These are phyloP conservation scores for Stichopus horrens DNA, from an alignment of 53 echinoderm and acorn worm species.

Conservation along the genomic window DNA sequence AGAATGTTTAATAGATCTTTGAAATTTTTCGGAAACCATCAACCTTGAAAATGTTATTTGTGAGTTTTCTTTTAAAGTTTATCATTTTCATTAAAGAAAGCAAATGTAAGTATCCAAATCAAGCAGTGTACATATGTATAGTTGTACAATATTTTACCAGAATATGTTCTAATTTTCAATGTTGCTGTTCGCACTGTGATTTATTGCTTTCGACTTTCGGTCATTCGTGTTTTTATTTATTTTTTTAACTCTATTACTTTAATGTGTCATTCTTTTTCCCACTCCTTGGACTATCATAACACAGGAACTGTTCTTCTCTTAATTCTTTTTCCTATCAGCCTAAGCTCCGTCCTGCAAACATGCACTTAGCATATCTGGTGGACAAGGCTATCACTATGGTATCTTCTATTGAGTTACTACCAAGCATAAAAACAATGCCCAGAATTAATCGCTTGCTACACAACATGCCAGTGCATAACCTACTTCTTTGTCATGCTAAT, in stretches of 20 bases:
- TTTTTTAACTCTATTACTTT: not conserved
- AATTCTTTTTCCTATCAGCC: conserved; percentile 29
- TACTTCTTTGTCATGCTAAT: not conserved
- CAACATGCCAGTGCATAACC: not conserved
- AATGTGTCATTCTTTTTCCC: not conserved
- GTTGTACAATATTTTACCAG: too few relatives aligned
- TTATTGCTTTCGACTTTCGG: too few relatives aligned
- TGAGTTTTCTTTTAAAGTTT: too few relatives aligned
- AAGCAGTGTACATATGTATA: too few relatives aligned
- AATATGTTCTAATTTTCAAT: too few relatives aligned
- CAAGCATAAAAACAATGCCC: conserved; percentile 15
- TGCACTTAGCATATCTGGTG: conserved; percentile 43
- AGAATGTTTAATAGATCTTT: too few relatives aligned
- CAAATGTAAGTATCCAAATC: too few relatives aligned
- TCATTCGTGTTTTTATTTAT: too few relatives aligned
- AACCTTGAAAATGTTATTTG: too few relatives aligned
- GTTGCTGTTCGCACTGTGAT: too few relatives aligned
- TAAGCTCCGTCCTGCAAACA: conserved; percentile 40
- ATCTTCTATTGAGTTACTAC: conserved; percentile 13
- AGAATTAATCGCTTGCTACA: not conserved
- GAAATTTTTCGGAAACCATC: too few relatives aligned
- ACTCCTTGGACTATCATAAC: not conserved
- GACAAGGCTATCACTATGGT: conserved; percentile 36
- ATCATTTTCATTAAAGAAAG: too few relatives aligned
- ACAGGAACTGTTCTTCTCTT: conserved; percentile 7